A percentile compares a stretch with the other conserved stretches of the same genome.
Conservation (phyloP, 1,140 invertebrate genomes). For the Hormaphis cornu region DNA sequence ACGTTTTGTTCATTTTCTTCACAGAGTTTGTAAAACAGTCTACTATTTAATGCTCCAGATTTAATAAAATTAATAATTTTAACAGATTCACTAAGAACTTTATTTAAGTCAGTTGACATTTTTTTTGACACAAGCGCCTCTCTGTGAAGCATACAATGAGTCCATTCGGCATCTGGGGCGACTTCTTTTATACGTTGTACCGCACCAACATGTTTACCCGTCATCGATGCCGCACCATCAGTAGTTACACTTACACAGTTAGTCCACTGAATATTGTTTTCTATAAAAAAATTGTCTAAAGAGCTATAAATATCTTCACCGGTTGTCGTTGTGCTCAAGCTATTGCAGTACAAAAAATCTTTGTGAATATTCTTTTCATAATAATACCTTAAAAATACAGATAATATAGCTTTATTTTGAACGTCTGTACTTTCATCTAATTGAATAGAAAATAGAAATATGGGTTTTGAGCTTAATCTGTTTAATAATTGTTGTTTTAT, state of each 20-base stretch:
- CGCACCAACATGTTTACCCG: background rate
- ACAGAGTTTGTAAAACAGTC: constrained; percentile 37
- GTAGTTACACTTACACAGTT: background rate
- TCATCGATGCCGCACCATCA: constrained; percentile 12
- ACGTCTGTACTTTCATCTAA: constrained; percentile 32
- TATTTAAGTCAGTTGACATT: constrained; percentile 11
- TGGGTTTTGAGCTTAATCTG: too few relatives aligned
- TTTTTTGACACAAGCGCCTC: constrained; percentile 31
- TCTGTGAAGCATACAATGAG: constrained; percentile 32
- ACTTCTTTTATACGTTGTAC: constrained; percentile 3
- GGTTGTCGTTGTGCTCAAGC: background rate
- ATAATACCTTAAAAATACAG: constrained; percentile 14
- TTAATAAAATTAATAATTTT: constrained; percentile 35
- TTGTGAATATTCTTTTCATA: background rate
- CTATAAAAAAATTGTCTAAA: background rate
- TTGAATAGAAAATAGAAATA: constrained; percentile 15
- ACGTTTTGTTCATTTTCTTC: constrained; percentile 40
- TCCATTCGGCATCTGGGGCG: constrained; percentile 19
- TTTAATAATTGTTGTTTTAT: too few relatives aligned
- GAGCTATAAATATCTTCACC: background rate
- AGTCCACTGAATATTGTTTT: background rate
- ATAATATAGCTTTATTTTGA: constrained; percentile 16
- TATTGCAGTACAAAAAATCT: background rate
- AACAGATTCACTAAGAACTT: constrained; percentile 26
- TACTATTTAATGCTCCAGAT: constrained; percentile 19